phyloP scores from a whole-genome alignment of 2,797 vertebrate genomes.

The Lacerta bilineata region DNA sequence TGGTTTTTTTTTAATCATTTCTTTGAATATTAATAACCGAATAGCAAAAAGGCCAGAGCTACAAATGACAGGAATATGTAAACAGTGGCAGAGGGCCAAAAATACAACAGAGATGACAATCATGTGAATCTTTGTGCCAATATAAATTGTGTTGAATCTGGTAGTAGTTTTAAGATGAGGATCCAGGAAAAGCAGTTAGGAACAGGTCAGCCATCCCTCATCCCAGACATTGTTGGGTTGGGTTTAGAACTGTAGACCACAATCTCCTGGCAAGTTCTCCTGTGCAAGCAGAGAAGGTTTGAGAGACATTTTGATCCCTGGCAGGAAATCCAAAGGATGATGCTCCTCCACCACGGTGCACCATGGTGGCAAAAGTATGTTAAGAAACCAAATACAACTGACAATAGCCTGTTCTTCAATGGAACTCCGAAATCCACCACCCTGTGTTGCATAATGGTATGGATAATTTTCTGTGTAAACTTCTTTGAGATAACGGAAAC shows the following conservation, averaged over 20 bases:
- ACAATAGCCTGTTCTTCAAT: not conserved
- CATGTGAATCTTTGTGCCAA: constrained; percentile 33
- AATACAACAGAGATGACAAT: constrained; percentile 31
- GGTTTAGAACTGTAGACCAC: not conserved
- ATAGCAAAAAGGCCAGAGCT: constrained; percentile 13
- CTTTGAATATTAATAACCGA: constrained; percentile 38
- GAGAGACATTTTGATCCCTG: not conserved
- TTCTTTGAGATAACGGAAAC: not conserved
- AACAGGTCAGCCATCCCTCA: not conserved
- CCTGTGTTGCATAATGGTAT: not conserved
- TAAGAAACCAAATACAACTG: not conserved
- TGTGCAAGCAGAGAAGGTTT: not conserved
- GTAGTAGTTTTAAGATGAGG: constrained; percentile 9
- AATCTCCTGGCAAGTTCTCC: not conserved
- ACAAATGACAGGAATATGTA: not conserved
- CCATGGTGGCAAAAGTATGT: not conserved
- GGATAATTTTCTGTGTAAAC: not conserved
- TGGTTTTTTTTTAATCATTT: constrained; percentile 2
- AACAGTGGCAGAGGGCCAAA: not conserved
- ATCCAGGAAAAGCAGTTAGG: constrained; percentile 18
- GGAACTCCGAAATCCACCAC: not conserved
- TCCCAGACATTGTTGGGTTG: not conserved
- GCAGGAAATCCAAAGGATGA: not conserved
- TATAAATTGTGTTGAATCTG: constrained; percentile 22
- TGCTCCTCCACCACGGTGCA: too few species aligned